Percentiles rank a stretch among this genome's conserved stretches.
Evolutionary conservation across 1,140 invertebrate genomes (phyloP).

Genomic region (Drosophila ironensis): DNA sequence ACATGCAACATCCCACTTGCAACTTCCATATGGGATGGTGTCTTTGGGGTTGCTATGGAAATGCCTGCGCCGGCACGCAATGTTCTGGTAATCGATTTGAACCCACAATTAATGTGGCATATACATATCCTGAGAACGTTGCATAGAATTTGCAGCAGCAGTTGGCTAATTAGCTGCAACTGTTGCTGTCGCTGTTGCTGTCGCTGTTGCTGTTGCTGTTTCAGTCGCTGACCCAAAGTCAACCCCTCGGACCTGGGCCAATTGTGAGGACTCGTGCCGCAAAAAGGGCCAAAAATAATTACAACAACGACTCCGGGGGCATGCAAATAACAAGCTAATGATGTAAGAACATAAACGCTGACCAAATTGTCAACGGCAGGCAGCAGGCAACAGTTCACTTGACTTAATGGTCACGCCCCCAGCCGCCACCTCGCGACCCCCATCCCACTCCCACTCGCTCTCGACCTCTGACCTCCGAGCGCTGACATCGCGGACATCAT

Average conservation of each 20-base stretch:
- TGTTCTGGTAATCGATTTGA: constrained; percentile 68
- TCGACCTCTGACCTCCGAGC: neutral
- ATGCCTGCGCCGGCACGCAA: constrained; percentile 45
- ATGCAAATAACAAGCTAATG: constrained; percentile 80
- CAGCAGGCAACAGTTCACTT: constrained; percentile 48
- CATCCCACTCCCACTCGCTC: neutral
- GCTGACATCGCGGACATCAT: constrained; percentile 58
- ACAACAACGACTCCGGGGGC: constrained; percentile 22
- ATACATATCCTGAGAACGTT: constrained; percentile 5
- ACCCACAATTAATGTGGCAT: constrained; percentile 61
- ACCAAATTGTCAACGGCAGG: constrained; percentile 77
- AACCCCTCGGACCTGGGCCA: constrained; percentile 19
- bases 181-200: no score
- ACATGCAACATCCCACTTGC: constrained; percentile 22
- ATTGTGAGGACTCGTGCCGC: constrained; percentile 65
- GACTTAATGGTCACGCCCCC: constrained; percentile 40
- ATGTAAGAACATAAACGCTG: constrained; percentile 75
- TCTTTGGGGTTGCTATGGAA: neutral
- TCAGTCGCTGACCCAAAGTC: constrained; percentile 22
- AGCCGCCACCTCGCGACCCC: neutral
- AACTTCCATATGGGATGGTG: constrained; percentile 1
- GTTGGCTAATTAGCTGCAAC: constrained; percentile 78
- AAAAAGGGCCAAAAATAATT: constrained; percentile 60
- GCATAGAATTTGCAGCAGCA: constrained; percentile 60
- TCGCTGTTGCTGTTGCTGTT: no score